A percentile compares a stretch with the other conserved stretches of the same genome.
Evolutionary conservation across 2,113 vertebrate genomes (phyloP).

Genomic region (Pelecanoides urinatrix): DNA sequence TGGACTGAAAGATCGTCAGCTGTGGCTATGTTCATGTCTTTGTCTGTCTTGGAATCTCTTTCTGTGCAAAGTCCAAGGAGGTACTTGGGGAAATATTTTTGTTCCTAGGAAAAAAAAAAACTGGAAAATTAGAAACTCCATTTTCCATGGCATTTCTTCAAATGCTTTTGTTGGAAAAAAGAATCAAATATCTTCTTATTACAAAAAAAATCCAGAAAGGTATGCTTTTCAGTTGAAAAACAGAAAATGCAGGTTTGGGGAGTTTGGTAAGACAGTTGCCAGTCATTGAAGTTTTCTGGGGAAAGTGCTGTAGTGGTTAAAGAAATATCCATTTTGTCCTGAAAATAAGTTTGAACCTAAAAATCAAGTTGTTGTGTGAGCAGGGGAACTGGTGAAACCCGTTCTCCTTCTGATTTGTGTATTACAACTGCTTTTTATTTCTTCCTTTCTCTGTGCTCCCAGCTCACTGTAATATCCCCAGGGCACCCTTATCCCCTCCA

Average conservation of each 20-base stretch:
- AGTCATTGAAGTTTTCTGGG: not conserved
- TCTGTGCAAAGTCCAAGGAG: not conserved
- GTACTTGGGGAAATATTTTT: not conserved
- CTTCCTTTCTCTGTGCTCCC: not conserved
- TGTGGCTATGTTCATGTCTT: rapidly evolving
- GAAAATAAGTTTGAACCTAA: not conserved
- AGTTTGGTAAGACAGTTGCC: not conserved
- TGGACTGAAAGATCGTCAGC: not conserved
- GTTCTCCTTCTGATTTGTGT: not conserved
- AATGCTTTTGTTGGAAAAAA: not conserved
- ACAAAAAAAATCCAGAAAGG: not conserved
- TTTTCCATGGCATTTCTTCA: not conserved
- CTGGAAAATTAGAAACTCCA: not conserved
- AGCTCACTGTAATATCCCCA: not conserved
- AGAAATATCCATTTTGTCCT: not conserved
- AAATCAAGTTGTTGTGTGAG: not conserved
- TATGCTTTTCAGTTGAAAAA: not conserved
- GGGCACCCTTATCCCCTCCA: not conserved
- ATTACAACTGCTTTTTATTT: not conserved
- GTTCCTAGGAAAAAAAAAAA: not conserved
- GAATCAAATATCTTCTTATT: not conserved
- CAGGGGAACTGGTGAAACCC: not conserved
- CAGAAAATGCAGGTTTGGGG: not conserved
- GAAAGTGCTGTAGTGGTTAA: not conserved
- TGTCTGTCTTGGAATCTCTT: not conserved